Evolutionary conservation across 23 tunicate species (phyloP).

Genomic region (Styela plicata): DNA sequence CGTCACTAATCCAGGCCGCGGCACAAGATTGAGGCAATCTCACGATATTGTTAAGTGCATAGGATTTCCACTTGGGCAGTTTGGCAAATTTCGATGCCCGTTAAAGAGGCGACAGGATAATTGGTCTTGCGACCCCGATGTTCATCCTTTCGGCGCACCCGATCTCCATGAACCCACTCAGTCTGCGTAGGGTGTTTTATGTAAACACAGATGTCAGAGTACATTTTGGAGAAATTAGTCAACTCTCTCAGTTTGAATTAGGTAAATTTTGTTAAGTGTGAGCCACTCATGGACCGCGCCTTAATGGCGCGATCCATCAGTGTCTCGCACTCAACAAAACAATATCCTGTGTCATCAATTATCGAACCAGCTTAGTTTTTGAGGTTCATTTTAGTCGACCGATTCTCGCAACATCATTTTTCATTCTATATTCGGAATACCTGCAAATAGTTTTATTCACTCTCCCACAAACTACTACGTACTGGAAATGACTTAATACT

Average conservation of each 20-base stretch:
- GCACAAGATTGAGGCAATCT: not conserved
- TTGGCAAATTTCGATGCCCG: not conserved
- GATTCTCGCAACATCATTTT: not conserved
- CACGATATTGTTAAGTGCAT: conserved; percentile 19
- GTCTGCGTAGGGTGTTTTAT: conserved; percentile 12
- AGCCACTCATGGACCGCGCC: no score
- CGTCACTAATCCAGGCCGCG: conserved; percentile 13
- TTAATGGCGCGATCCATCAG: no score
- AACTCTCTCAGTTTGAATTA: not conserved
- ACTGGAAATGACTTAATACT: not conserved
- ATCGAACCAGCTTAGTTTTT: no score
- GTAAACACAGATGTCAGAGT: conserved; percentile 29
- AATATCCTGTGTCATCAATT: no score
- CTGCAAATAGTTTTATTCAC: not conserved
- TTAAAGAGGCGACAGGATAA: conserved; percentile 26
- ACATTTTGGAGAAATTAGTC: not conserved
- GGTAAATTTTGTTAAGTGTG: no score
- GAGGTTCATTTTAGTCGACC: no score
- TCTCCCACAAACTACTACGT: not conserved
- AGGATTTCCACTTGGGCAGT: conserved; percentile 33
- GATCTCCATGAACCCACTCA: conserved; percentile 1
- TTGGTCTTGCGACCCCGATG: conserved; percentile 32
- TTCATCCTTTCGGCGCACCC: conserved; percentile 18
- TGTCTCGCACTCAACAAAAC: no score
- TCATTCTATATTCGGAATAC: not conserved